phyloP scores from a whole-genome alignment of 92 coral and sea anemone genomes.

The Zoanthus sansibaricus region DNA sequence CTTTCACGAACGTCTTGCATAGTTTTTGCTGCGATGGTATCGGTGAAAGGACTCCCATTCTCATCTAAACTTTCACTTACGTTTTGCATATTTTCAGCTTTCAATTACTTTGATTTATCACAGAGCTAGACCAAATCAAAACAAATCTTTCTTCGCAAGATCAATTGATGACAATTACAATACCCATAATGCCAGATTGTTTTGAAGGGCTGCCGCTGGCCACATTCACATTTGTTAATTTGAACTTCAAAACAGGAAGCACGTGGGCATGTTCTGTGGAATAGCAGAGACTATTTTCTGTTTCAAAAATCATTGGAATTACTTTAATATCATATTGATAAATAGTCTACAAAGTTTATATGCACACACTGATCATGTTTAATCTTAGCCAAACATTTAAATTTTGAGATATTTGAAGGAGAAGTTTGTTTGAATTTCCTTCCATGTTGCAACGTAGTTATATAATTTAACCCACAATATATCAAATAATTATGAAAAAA shows the following conservation, averaged over 20 bases:
- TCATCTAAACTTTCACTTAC: not conserved
- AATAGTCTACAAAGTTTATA: not conserved
- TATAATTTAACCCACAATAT: not conserved
- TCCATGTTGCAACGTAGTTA: not conserved
- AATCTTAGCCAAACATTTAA: too few species aligned
- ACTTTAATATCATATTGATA: not conserved
- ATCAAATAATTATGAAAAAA: constrained; percentile 22
- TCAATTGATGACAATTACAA: not conserved
- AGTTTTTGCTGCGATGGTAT: too few species aligned
- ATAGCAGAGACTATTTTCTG: too few species aligned
- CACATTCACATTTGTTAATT: not conserved
- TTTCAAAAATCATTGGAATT: not conserved
- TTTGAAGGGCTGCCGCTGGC: constrained; percentile 9
- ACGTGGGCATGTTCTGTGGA: not conserved
- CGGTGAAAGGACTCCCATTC: too few species aligned
- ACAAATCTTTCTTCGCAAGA: not conserved
- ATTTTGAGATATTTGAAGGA: too few species aligned
- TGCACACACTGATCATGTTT: too few species aligned
- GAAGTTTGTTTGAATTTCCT: not conserved
- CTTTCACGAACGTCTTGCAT: not conserved
- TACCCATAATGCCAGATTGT: constrained; percentile 15
- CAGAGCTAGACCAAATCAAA: not conserved
- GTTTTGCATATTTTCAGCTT: not conserved
- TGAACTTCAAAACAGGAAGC: not conserved
- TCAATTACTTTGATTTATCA: not conserved